These are phyloP conservation scores for Bufo gargarizans DNA, from an alignment of 2,113 vertebrate genomes.

Conservation along the genomic window DNA sequence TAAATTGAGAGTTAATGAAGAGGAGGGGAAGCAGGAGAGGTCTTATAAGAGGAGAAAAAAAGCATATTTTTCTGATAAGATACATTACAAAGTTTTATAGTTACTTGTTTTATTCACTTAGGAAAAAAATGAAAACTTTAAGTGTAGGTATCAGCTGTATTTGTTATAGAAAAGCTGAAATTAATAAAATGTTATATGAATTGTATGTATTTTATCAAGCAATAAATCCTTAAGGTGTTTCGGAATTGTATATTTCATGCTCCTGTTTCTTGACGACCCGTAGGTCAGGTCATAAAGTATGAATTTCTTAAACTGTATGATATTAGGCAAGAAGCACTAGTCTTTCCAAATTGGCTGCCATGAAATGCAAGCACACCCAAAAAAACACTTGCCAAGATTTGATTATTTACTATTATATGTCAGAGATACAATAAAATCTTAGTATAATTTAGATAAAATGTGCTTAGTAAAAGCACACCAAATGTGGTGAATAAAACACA, in stretches of 20 bases:
- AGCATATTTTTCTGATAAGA: no score
- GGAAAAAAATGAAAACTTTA: no score
- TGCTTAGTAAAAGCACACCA: conserved; percentile 15
- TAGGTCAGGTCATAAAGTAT: conserved; percentile 41
- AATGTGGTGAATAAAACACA: conserved; percentile 24
- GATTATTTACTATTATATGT: conserved; percentile 47
- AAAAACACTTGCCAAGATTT: conserved; percentile 26
- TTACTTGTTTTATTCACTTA: no score
- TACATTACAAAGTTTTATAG: no score
- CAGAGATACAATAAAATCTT: conserved; percentile 44
- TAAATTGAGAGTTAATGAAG: no score
- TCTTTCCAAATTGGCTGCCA: conserved; percentile 46
- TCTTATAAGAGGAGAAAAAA: no score
- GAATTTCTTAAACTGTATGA: conserved; percentile 13
- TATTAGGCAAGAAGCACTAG: conserved; percentile 19
- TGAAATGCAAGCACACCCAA: conserved; percentile 37
- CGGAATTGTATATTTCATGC: neutral
- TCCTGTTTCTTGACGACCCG: conserved; percentile 20
- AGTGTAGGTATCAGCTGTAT: neutral
- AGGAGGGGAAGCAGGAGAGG: no score
- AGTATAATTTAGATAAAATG: conserved; percentile 38
- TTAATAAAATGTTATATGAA: neutral
- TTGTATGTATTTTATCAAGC: neutral
- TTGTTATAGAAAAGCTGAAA: neutral
- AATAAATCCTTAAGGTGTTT: conserved; percentile 36